Conservation (phyloP, 1,140 invertebrate species). For the Holcopasites calliopsidis region DNA sequence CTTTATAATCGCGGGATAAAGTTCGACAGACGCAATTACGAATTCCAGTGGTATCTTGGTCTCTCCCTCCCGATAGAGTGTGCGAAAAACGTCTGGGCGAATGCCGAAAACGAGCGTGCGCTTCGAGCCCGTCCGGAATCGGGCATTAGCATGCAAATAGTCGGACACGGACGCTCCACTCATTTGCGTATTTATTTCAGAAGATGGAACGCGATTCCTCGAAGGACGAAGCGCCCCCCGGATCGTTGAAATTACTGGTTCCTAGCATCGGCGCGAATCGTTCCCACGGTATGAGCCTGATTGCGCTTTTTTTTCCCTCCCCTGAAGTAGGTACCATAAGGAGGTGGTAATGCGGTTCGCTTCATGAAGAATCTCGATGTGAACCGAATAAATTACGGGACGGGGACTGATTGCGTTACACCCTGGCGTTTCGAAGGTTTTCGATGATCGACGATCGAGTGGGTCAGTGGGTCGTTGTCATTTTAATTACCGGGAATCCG, state of each 20-base stretch:
- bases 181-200: slow-evolving; percentile 30
- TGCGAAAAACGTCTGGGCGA: not conserved
- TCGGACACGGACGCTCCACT: not conserved
- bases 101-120: slow-evolving; percentile 9
- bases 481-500: slow-evolving; percentile 74
- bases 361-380: not conserved
- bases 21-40: not conserved
- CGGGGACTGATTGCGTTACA: not conserved
- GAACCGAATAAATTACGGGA: not conserved
- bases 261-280: not conserved
- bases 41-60: not conserved
- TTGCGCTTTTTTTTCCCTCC: no score
- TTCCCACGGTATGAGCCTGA: not conserved
- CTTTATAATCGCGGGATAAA: not conserved
- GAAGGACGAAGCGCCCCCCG: slow-evolving; percentile 45
- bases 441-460: slow-evolving; percentile 68
- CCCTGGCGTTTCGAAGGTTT: slow-evolving; percentile 14
- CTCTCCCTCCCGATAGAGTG: not conserved
- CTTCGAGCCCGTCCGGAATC: not conserved
- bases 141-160: slow-evolving; percentile 51
- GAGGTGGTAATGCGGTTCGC: not conserved
- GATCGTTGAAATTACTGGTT: slow-evolving; percentile 19
- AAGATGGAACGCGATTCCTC: slow-evolving; percentile 15
- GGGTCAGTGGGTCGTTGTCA: slow-evolving; percentile 73
- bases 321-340: no score